Percentiles rank a stretch among this genome's conserved stretches.
These are phyloP conservation scores for Papilio xuthus DNA, from an alignment of 1,140 invertebrate species.

Conservation along the genomic window DNA sequence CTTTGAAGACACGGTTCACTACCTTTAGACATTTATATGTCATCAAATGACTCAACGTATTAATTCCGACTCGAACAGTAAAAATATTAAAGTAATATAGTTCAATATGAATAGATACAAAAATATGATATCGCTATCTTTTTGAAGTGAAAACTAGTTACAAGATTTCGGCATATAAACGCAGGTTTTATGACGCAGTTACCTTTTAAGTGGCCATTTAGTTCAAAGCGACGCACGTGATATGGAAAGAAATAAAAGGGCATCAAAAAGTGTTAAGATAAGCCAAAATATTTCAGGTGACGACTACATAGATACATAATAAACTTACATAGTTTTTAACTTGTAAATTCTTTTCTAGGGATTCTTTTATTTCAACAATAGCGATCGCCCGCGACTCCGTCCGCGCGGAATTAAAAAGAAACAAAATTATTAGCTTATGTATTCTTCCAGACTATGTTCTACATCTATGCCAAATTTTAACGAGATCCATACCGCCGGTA, in stretches of 20 bases:
- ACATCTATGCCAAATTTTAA: no score
- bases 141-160: conserved; percentile 21
- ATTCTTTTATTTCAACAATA: no score
- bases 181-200: conserved; percentile 9
- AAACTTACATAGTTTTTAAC: neutral
- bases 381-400: no score
- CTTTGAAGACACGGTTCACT: no score
- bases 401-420: no score
- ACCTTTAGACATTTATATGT: no score
- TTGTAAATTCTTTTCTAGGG: no score
- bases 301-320: neutral
- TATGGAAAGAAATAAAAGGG: conserved; percentile 15
- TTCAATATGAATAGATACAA: neutral
- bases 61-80: neutral
- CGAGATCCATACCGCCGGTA: no score
- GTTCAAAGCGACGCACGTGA: conserved; percentile 19
- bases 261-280: conserved; percentile 25
- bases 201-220: conserved; percentile 26
- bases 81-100: neutral
- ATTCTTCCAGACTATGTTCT: no score
- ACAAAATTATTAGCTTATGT: no score
- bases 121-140: neutral
- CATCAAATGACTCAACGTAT: no score
- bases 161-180: conserved; percentile 22
- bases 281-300: conserved; percentile 18